Base-by-base conservation (phyloP, 2,797 vertebrate species). In the Pterois miles region DNA sequence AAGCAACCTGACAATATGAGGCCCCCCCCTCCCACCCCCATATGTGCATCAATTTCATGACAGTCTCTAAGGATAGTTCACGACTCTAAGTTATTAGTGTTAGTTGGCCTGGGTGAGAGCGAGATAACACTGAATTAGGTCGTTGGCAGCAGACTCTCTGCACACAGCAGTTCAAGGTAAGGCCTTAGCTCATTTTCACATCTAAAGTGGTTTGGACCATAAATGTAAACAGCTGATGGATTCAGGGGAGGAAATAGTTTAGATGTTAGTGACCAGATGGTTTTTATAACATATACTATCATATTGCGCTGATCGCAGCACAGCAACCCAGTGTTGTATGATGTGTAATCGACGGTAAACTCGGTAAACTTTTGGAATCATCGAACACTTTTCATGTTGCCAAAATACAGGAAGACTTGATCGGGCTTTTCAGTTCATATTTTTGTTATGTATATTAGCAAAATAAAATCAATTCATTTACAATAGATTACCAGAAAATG, bases 131-230 rank as follows among this genome's bases (percentile, higher is more conserved):
- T 59, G 23, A 74, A 46, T 58, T 40, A 68, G 25, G 38, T 81
- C 27, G 2, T 20, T 33, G 34, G 29, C 58, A 74, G 84, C 40
- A 67, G 74, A 81, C 54, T 54, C 58, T 65, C 64, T 71, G 25
- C 27, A 65, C n/a, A 22, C 36, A 40, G n/a, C 62, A 6, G 36
- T 54, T 66, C 12, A 88, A 86, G 92, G 92, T 93, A 92, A 92
- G 86, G 71, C 66, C 57, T 60, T 10, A 11, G 12, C 38, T 46
- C 1, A n/a, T 68, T 74, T 72, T 86, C 10, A 58, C 18, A 48
- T 4, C 4, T 57, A 7, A 18, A 69, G 16, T 13, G 34, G 52
- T 65, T 54, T 65, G 2, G 16, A 68, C 23, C n/a, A 8, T 9
- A 25, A 25, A 8, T 6, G 27, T 48, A 20, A 64, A 50, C 9